Percentiles rank a stretch among this genome's conserved stretches.
Conservation (phyloP, 2,888 invertebrate species). For the Autographa gamma region DNA sequence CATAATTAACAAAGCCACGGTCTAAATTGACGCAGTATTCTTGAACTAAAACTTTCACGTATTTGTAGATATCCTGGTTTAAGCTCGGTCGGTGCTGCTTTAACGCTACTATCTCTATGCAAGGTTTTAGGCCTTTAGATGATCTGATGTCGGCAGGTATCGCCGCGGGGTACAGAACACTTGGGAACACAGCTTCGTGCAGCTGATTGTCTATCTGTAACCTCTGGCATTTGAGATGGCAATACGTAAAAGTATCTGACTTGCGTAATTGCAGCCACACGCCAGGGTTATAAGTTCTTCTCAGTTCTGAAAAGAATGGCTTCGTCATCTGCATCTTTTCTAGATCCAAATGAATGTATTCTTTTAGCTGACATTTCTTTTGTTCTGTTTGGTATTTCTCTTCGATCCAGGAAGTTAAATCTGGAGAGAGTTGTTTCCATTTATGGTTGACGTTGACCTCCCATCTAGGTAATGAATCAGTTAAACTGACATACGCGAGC, state of each 20-base stretch:
- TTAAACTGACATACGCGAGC: constrained; percentile 91
- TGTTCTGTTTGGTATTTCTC: constrained; percentile 92
- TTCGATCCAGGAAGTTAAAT: constrained; percentile 94
- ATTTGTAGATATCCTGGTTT: constrained; percentile 89
- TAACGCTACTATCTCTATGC: constrained; percentile 88
- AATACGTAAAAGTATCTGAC: constrained; percentile 91
- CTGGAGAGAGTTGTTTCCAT: constrained; percentile 94
- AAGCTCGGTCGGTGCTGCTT: constrained; percentile 85
- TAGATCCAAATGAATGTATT: constrained; percentile 94
- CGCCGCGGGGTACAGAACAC: constrained; percentile 90
- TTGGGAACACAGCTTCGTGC: constrained; percentile 91
- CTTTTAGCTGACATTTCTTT: constrained; percentile 92
- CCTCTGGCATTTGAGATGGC: constrained; percentile 91
- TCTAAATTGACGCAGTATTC: constrained; percentile 92
- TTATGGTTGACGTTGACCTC: constrained; percentile 94
- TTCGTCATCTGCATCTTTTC: constrained; percentile 96
- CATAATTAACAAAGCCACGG: constrained; percentile 90
- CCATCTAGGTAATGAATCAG: constrained; percentile 93
- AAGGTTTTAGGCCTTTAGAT: constrained; percentile 84
- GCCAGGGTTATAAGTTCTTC: constrained; percentile 92
- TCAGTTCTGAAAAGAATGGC: constrained; percentile 94
- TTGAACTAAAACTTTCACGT: constrained; percentile 90
- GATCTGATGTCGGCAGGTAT: constrained; percentile 80
- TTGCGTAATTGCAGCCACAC: constrained; percentile 92
- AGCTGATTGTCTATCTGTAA: constrained; percentile 94